Base-by-base conservation (phyloP, 2,113 vertebrate genomes). In the Trinectes maculatus region DNA sequence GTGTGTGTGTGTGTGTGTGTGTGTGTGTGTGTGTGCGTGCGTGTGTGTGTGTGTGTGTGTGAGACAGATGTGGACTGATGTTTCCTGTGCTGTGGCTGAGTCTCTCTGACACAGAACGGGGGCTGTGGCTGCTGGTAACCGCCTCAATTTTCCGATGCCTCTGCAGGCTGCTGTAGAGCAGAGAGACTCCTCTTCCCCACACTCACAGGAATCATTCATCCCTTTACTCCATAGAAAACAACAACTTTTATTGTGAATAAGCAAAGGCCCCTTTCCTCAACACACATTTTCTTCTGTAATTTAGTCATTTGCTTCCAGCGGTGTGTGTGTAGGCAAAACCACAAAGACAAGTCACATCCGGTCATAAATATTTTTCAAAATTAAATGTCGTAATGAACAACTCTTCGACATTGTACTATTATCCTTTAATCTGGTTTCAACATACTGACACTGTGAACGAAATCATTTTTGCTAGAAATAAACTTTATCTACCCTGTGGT, bases 81-180 rank as follows among this genome's bases (percentile, higher is more conserved):
- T 54, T 84, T 79, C 68, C 80, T 74, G 80, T 40, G 53, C 47
- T 64, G 81, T 37, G 73, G 70, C 60, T 25, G 19, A 26, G 6
- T 26, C 37, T 0, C 2, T 33, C 26, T 8, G 49, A 18, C 33
- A 33, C 31, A 37, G 26, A 37, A 18, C 46, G 33, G 33, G 37
- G 71, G 65, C 5, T 5, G 46, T 36, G 44, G 26, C 16, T n/a
- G 58, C 46, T 46, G 19, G 15, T 34, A 24, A 67, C 44, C 19
- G 53, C 57, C 62, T 49, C 25, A 5, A 71, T 71, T 84, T 84
- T 82, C 85, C 81, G 80, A 79, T 37, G 31, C 33, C 26, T 47
- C 33, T 15, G 31, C 39, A 12, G 22, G 36, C 52, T 24, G 63
- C 26, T 47, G n/a, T 2, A 22, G 6, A 31, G 18, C 19, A 9